These are phyloP conservation scores for Simalia tracyae DNA, from an alignment of 2,797 vertebrate genomes.

Conservation along the genomic window DNA sequence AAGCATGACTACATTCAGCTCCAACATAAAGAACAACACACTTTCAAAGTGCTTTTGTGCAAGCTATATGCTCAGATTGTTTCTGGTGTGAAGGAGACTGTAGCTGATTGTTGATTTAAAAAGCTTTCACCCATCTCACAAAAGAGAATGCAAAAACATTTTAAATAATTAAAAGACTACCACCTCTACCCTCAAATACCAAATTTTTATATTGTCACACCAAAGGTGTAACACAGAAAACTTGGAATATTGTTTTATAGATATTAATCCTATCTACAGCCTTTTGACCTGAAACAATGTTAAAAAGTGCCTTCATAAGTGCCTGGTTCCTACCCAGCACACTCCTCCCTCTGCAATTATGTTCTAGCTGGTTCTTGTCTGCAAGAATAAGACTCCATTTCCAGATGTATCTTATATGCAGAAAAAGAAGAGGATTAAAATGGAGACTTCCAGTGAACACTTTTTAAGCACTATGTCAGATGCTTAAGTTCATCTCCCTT, in stretches of 20 bases:
- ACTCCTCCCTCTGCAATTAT: background rate
- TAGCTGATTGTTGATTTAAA: background rate
- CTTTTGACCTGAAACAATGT: background rate
- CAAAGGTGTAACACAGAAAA: background rate
- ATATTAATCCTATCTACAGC: background rate
- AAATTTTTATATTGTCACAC: background rate
- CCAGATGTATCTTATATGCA: background rate
- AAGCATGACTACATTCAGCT: background rate
- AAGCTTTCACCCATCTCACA: background rate
- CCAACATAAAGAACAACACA: background rate
- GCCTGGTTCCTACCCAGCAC: background rate
- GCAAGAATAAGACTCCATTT: conserved; percentile 5
- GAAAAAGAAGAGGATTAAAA: conserved; percentile 6
- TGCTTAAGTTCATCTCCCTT: conserved; percentile 10
- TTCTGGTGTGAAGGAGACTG: background rate
- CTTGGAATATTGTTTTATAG: background rate
- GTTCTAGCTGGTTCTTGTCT: conserved; percentile 16
- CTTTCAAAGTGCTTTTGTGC: background rate
- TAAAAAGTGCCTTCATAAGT: background rate
- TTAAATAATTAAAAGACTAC: background rate
- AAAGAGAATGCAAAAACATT: background rate
- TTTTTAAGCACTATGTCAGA: conserved; percentile 2
- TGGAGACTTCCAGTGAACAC: background rate
- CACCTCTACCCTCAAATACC: background rate
- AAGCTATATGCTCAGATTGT: background rate